Percentiles rank a stretch among this genome's conserved stretches.
phyloP scores from a whole-genome alignment of 2,113 vertebrate species.

The human (Homo sapiens) region GRCh38 chr12:126252501-126253000 shows the following conservation, averaged over 20 bases:
- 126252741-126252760: background rate
- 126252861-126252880: background rate
- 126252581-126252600: background rate
- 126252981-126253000: background rate
- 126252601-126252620: background rate
- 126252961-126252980: background rate
- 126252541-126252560: too few species aligned
- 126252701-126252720: background rate
- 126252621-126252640: background rate
- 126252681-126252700: fast-evolving
- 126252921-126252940: background rate
- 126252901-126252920: background rate
- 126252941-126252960: background rate
- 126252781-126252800: fast-evolving
- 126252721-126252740: background rate
- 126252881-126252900: background rate
- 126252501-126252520: background rate
- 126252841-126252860: background rate
- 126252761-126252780: background rate
- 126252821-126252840: background rate
- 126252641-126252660: fast-evolving
- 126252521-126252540: background rate
- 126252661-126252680: background rate
- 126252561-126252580: too few species aligned
- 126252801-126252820: background rate